Evolutionary conservation across 1,140 invertebrate species (phyloP).

Genomic region (Trichonephila inaurata): DNA sequence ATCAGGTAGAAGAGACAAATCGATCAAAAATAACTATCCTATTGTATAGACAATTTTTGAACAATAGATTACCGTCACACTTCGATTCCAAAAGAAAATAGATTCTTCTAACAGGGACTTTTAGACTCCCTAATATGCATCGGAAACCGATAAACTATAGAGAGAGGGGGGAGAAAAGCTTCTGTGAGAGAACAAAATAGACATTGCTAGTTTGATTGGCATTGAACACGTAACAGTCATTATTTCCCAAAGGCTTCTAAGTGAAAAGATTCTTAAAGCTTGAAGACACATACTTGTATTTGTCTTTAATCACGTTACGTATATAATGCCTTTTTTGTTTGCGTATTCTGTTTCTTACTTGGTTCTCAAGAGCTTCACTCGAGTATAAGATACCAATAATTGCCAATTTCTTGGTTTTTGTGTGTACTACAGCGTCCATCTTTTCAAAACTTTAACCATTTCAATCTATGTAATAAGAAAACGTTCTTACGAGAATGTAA

Average conservation of each 20-base stretch:
- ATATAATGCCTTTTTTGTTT: too few relatives aligned
- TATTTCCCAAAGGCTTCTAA: neutral
- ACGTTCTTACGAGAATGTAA: too few relatives aligned
- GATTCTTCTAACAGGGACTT: neutral
- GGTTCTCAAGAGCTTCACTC: too few relatives aligned
- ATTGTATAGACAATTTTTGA: neutral
- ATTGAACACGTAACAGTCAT: neutral
- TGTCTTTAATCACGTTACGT: too few relatives aligned
- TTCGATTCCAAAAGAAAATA: constrained; percentile 12
- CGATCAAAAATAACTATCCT: neutral
- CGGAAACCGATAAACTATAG: constrained; percentile 14
- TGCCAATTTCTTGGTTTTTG: too few relatives aligned
- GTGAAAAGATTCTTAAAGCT: too few relatives aligned
- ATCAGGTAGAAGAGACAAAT: neutral
- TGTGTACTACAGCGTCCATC: too few relatives aligned
- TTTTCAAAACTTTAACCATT: too few relatives aligned
- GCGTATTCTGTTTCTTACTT: too few relatives aligned
- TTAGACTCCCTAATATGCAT: constrained; percentile 40
- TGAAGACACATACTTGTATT: too few relatives aligned
- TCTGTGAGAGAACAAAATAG: neutral
- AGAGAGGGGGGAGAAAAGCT: neutral
- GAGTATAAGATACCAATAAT: too few relatives aligned
- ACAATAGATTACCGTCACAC: neutral
- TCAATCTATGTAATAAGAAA: too few relatives aligned
- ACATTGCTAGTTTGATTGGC: neutral